These are phyloP conservation scores for Colletes gigas DNA, from an alignment of 1,140 invertebrate genomes.

Conservation along the genomic window DNA sequence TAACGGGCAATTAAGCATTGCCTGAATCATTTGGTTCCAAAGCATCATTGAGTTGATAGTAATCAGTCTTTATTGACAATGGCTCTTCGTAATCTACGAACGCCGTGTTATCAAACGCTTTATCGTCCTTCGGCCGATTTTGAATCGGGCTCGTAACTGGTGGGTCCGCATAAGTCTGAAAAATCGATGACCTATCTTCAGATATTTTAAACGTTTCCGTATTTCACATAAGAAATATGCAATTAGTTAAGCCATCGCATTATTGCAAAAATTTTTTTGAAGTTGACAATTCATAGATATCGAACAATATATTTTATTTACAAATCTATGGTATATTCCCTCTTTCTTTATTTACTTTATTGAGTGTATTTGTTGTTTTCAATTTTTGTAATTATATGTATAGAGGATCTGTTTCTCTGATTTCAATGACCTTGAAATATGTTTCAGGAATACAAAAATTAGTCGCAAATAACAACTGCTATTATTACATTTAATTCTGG, in stretches of 20 bases:
- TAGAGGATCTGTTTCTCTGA: too few relatives aligned
- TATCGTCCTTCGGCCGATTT: conserved; percentile 72
- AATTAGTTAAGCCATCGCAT: neutral
- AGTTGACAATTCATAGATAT: conserved; percentile 1
- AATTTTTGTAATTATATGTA: too few relatives aligned
- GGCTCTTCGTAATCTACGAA: conserved; percentile 89
- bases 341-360: neutral
- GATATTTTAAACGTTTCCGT: conserved; percentile 26
- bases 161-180: conserved; percentile 77
- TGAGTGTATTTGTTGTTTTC: too few relatives aligned
- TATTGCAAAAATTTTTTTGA: too few relatives aligned
- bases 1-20: conserved; percentile 48
- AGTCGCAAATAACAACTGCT: too few relatives aligned
- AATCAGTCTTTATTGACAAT: conserved; percentile 87
- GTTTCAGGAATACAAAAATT: too few relatives aligned
- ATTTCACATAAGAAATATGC: neutral
- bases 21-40: conserved; percentile 75
- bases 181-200: conserved; percentile 41
- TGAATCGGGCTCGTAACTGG: conserved; percentile 68
- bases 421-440: too few relatives aligned
- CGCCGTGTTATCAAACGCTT: conserved; percentile 86
- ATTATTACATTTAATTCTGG: too few relatives aligned
- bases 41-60: conserved; percentile 85
- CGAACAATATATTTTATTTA: neutral
- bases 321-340: neutral